A percentile compares a stretch with the other conserved stretches of the same genome.
Conservation (phyloP, 2,113 vertebrate species). For the Nibea albiflora region DNA sequence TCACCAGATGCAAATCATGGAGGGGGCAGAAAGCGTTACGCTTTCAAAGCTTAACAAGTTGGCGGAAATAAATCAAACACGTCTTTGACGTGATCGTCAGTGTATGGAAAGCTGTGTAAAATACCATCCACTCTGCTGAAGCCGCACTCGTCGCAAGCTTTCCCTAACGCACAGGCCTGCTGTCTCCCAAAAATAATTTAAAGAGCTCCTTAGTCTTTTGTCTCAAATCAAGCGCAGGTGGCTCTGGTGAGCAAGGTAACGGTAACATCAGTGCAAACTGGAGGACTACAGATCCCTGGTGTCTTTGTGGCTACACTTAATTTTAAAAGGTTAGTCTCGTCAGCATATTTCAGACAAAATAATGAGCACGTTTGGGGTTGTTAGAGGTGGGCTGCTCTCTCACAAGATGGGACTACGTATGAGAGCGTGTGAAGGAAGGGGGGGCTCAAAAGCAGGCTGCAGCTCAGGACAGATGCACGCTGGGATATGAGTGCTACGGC, state of each 20-base stretch:
- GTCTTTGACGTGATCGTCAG: conserved; percentile 5
- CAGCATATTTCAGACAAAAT: conserved; percentile 11
- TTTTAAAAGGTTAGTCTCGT: too few species aligned
- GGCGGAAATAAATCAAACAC: conserved; percentile 24
- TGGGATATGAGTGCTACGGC: conserved; percentile 41
- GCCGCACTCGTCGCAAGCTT: background rate
- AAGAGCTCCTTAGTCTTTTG: background rate
- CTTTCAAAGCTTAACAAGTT: conserved; percentile 3
- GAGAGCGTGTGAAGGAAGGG: background rate
- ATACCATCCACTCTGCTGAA: conserved; percentile 14
- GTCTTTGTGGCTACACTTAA: background rate
- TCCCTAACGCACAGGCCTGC: conserved; percentile 1
- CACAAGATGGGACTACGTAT: background rate
- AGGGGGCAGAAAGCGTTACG: background rate
- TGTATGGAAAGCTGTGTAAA: conserved; percentile 14
- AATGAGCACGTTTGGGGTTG: conserved; percentile 15
- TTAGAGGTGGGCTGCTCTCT: background rate
- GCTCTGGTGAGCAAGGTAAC: background rate
- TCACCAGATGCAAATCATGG: conserved; percentile 28
- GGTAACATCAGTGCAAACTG: background rate
- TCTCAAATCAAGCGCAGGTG: background rate
- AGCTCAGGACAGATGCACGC: conserved; percentile 30
- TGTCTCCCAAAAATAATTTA: conserved; percentile 3
- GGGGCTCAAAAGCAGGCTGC: conserved; percentile 10
- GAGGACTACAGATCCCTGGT: conserved; percentile 1